A percentile compares a stretch with the other conserved stretches of the same genome.
Evolutionary conservation across 1,140 invertebrate genomes (phyloP).

Genomic region (Lordiphosa clarofinis): DNA sequence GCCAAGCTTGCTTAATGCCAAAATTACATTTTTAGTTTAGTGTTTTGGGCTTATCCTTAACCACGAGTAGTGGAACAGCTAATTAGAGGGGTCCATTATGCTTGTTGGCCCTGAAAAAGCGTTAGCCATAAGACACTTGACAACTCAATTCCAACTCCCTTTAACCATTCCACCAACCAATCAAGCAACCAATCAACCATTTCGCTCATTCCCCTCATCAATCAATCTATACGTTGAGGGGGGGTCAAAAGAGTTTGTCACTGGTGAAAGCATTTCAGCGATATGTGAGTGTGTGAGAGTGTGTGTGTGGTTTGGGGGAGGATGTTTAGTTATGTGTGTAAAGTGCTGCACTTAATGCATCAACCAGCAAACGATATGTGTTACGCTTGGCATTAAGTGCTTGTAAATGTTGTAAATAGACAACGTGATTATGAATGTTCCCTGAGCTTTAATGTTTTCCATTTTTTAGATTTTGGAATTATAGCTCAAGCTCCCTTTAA

Average conservation of each 20-base stretch:
- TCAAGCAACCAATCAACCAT: conserved; percentile 56
- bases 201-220: conserved; percentile 28
- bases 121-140: conserved; percentile 17
- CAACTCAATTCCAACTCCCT: conserved; percentile 37
- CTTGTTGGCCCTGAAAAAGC: conserved; percentile 17
- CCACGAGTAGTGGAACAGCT: conserved; percentile 18
- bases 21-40: conserved; percentile 72
- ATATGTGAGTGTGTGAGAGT: conserved; percentile 20
- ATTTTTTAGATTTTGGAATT: too few relatives aligned
- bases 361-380: conserved; percentile 49
- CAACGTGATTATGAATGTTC: conserved; percentile 1
- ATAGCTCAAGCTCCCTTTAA: too few relatives aligned
- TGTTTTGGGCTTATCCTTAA: conserved; percentile 44
- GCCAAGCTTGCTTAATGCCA: conserved; percentile 68
- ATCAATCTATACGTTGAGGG: conserved; percentile 9
- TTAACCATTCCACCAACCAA: conserved; percentile 32
- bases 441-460: too few relatives aligned
- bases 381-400: conserved; percentile 58
- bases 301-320: conserved; percentile 5
- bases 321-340: conserved; percentile 14
- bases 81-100: conserved; percentile 55
- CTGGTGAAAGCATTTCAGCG: conserved; percentile 27
- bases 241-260: conserved; percentile 55
- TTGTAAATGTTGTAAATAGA: conserved; percentile 35
- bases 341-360: conserved; percentile 60